Percentiles rank a stretch among this genome's conserved stretches.
These are phyloP conservation scores for Denticeps clupeoides DNA, from an alignment of 2,797 vertebrate species.

Conservation along the genomic window DNA sequence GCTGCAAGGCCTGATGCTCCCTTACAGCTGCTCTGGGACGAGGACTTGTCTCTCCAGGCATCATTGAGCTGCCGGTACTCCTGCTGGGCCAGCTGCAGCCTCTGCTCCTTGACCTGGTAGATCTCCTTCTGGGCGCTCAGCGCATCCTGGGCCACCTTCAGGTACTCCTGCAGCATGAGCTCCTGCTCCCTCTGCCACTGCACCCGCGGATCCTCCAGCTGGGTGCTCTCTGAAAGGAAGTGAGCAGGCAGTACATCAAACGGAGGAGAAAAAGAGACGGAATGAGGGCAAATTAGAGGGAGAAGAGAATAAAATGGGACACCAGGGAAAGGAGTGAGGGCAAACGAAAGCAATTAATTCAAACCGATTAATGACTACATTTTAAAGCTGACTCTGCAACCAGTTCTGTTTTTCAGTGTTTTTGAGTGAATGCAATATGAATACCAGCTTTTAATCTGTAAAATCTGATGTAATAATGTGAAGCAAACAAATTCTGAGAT, in stretches of 20 bases:
- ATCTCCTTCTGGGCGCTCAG: constrained; percentile 88
- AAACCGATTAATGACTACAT: no score
- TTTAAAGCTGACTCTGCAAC: no score
- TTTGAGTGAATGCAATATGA: no score
- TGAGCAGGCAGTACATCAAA: no score
- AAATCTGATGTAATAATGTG: no score
- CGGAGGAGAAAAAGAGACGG: no score
- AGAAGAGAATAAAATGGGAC: no score
- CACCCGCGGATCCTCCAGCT: constrained; percentile 90
- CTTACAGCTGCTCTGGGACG: constrained; percentile 92
- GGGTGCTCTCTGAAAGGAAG: constrained; percentile 75
- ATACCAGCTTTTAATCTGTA: no score
- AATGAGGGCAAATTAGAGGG: no score
- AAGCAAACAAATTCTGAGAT: no score
- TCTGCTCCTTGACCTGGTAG: constrained; percentile 92
- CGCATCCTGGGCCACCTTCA: constrained; percentile 80
- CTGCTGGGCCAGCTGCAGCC: constrained; percentile 85
- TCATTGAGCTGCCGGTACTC: constrained; percentile 85
- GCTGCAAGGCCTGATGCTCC: constrained; percentile 20
- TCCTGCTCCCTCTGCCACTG: constrained; percentile 94
- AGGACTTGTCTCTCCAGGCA: constrained; percentile 83
- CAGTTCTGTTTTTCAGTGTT: no score
- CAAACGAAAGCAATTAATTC: not conserved
- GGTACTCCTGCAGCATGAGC: constrained; percentile 89
- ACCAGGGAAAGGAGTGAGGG: not conserved